Percentiles rank a stretch among this genome's conserved stretches.
Evolutionary conservation across 2,888 invertebrate species (phyloP).

Genomic region (Pteria penguin): DNA sequence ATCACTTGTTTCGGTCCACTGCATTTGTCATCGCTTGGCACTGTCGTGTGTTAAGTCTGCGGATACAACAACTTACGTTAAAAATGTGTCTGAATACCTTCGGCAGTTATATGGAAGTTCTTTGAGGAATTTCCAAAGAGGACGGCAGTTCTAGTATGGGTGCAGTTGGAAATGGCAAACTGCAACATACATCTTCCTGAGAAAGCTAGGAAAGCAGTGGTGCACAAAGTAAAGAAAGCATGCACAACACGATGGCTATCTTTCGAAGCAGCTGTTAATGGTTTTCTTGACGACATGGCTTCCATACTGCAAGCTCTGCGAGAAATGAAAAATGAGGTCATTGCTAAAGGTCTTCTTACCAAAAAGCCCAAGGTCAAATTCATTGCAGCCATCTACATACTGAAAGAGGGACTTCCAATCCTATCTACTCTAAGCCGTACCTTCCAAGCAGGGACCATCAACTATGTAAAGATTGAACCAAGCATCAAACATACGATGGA

Average conservation of each 20-base stretch:
- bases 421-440: constrained; percentile 31
- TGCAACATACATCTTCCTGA: constrained; percentile 9
- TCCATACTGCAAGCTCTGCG: constrained; percentile 36
- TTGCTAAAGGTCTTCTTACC: constrained; percentile 44
- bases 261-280: constrained; percentile 44
- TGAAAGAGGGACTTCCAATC: constrained; percentile 41
- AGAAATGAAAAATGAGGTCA: constrained; percentile 33
- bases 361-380: constrained; percentile 43
- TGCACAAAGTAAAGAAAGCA: constrained; percentile 39
- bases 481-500: constrained; percentile 15
- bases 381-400: constrained; percentile 35
- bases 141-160: constrained; percentile 45
- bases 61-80: constrained; percentile 37
- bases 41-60: constrained; percentile 45
- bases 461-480: constrained; percentile 12
- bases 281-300: constrained; percentile 34
- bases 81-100: constrained; percentile 38
- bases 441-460: constrained; percentile 39
- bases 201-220: constrained; percentile 23
- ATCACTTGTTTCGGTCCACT: constrained; percentile 44
- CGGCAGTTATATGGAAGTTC: constrained; percentile 47
- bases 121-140: constrained; percentile 53
- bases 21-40: constrained; percentile 51
- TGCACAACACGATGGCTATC: constrained; percentile 53
- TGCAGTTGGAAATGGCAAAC: constrained; percentile 36